Evolutionary conservation across 1,140 invertebrate genomes (phyloP).

Genomic region (Nasonia longicornis): DNA sequence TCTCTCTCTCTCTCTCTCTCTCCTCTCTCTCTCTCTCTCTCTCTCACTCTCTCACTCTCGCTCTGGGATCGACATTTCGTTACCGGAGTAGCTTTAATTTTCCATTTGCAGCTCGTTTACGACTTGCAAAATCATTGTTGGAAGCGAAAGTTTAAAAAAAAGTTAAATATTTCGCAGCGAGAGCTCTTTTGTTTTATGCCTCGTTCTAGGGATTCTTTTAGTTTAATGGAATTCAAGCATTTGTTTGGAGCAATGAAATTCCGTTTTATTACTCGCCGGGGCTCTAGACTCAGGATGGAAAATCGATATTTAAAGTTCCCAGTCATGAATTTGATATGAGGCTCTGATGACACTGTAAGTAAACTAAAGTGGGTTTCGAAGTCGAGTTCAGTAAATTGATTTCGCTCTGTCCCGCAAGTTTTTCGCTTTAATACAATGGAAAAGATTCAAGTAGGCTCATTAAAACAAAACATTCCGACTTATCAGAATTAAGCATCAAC

Average conservation of each 20-base stretch:
- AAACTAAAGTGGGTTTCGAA: slow-evolving; percentile 29
- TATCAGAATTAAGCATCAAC: too few species aligned
- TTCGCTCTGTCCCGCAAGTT: neutral
- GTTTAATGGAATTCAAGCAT: slow-evolving; percentile 16
- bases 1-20: slow-evolving; percentile 1
- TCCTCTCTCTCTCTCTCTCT: slow-evolving; percentile 10
- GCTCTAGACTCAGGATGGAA: slow-evolving; percentile 14
- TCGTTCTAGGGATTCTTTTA: neutral
- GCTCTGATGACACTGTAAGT: slow-evolving; percentile 38
- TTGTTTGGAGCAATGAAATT: slow-evolving; percentile 25
- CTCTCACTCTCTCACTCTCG: neutral
- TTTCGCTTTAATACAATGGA: neutral
- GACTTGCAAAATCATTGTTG: neutral
- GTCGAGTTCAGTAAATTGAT: slow-evolving; percentile 17
- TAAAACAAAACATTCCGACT: too few species aligned
- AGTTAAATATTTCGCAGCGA: neutral
- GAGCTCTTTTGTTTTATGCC: neutral
- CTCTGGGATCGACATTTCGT: neutral
- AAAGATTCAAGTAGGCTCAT: too few species aligned
- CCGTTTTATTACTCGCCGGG: slow-evolving; percentile 9
- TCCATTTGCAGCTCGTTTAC: neutral
- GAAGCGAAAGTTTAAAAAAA: neutral
- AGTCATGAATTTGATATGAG: slow-evolving; percentile 42
- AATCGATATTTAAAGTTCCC: slow-evolving; percentile 42
- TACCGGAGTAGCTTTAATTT: neutral